phyloP scores from a whole-genome alignment of 2,113 vertebrate genomes.

The Leptodactylus fuscus region DNA sequence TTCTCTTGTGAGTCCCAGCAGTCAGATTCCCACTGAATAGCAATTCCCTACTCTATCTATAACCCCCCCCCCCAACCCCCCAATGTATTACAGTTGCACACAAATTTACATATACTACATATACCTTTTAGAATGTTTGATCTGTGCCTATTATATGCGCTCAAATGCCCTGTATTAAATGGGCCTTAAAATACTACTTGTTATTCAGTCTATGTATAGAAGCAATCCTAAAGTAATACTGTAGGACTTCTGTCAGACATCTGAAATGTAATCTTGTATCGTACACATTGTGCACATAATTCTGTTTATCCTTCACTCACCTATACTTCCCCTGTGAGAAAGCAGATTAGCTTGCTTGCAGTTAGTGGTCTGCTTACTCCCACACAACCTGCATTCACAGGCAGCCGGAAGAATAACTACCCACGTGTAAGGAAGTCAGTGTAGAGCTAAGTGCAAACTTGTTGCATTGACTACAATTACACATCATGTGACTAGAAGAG shows the following conservation, averaged over 20 bases:
- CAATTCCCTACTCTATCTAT: no score
- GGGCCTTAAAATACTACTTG: no score
- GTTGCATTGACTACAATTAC: background rate
- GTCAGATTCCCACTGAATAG: no score
- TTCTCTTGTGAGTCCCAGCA: no score
- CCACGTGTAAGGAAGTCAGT: background rate
- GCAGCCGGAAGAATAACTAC: background rate
- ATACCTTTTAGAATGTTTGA: no score
- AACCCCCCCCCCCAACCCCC: no score
- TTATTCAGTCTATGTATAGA: background rate
- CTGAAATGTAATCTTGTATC: background rate
- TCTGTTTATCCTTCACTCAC: constrained; percentile 6
- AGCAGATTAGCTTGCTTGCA: background rate
- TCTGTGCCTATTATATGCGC: no score
- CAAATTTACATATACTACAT: no score
- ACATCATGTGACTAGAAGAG: constrained; percentile 16
- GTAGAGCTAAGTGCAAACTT: background rate
- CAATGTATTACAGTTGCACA: no score
- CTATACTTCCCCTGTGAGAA: constrained; percentile 1
- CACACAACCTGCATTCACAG: background rate
- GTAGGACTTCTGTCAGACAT: no score
- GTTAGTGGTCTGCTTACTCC: background rate
- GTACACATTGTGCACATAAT: background rate
- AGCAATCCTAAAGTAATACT: background rate
- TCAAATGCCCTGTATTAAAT: no score